These are phyloP conservation scores for Palloptera scutellata DNA, from an alignment of 2,888 invertebrate genomes.

Conservation along the genomic window DNA sequence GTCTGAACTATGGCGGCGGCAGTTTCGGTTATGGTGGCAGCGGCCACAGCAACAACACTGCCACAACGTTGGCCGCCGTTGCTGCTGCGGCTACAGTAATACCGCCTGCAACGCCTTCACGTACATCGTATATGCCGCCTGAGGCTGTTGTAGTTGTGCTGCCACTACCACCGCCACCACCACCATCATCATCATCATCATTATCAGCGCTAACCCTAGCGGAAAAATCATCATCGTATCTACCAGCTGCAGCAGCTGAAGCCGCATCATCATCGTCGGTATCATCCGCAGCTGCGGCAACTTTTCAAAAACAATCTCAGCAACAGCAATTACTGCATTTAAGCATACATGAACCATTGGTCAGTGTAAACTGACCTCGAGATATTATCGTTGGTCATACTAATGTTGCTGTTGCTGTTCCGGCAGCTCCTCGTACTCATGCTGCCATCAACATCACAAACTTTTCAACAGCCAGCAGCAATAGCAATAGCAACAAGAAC, in stretches of 20 bases:
- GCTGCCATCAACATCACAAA: too few species aligned
- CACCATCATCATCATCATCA: constrained; percentile 31
- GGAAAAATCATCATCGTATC: constrained; percentile 38
- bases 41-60: constrained; percentile 33
- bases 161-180: constrained; percentile 46
- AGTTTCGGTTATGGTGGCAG: too few species aligned
- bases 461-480: too few species aligned
- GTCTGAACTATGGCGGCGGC: too few species aligned
- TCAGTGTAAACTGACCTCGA: constrained; percentile 60
- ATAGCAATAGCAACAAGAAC: too few species aligned
- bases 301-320: constrained; percentile 33
- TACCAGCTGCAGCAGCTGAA: constrained; percentile 35
- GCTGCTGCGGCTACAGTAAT: constrained; percentile 55
- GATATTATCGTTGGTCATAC: constrained; percentile 35
- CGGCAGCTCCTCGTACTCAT: too few species aligned
- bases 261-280: constrained; percentile 33
- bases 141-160: constrained; percentile 56
- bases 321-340: constrained; percentile 46
- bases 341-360: constrained; percentile 53
- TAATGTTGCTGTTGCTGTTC: too few species aligned
- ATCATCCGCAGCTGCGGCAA: constrained; percentile 41
- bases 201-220: background rate
- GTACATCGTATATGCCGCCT: constrained; percentile 26
- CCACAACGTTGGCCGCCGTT: constrained; percentile 49
- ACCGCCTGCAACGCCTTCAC: constrained; percentile 56